phyloP scores from a whole-genome alignment of 2,797 vertebrate species.

The Periparus ater region DNA sequence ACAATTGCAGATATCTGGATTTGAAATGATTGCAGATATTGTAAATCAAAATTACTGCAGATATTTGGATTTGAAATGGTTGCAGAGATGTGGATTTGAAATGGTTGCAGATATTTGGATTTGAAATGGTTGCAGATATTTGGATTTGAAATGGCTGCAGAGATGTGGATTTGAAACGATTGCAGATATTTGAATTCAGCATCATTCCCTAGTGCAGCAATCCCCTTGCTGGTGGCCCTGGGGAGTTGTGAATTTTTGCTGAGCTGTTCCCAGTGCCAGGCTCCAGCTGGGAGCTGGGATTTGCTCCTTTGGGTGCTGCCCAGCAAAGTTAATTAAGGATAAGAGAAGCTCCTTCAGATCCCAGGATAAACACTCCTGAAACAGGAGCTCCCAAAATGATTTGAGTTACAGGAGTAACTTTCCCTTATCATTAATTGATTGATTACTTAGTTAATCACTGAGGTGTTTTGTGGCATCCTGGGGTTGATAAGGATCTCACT shows the following conservation, averaged over 20 bases:
- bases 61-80: neutral
- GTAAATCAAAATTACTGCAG: neutral
- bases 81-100: too few relatives aligned
- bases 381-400: constrained; percentile 54
- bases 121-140: neutral
- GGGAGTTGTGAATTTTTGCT: neutral
- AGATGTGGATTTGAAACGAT: neutral
- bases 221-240: neutral
- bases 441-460: constrained; percentile 54
- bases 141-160: neutral
- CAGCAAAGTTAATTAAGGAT: constrained; percentile 61
- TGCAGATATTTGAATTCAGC: neutral
- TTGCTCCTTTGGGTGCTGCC: constrained; percentile 3
- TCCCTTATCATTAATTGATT: constrained; percentile 69
- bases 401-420: constrained; percentile 35
- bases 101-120: neutral
- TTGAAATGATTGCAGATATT: neutral
- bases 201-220: neutral
- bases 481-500: neutral
- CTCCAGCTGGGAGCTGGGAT: neutral
- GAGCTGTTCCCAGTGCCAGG: neutral
- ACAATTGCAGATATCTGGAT: too few relatives aligned
- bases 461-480: neutral
- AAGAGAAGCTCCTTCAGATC: neutral
- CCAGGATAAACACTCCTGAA: constrained; percentile 42